Conservation (phyloP, 2,888 invertebrate genomes). For the Phytoseiulus persimilis region DNA sequence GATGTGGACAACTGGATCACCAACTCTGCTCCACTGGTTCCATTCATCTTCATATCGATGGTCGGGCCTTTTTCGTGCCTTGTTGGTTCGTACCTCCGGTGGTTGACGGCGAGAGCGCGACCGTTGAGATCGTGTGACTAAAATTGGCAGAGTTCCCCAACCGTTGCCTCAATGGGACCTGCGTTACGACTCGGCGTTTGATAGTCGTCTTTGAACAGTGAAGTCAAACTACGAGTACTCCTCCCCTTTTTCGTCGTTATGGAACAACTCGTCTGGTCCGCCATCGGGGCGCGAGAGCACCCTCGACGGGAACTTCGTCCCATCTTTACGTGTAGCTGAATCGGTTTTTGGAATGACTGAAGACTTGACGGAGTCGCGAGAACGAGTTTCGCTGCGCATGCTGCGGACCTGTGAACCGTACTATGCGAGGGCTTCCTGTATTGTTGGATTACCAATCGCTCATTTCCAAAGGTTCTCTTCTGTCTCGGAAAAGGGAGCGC, state of each 20-base stretch:
- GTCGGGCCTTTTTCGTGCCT: too few relatives aligned
- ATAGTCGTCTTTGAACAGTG: too few relatives aligned
- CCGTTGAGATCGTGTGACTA: neutral
- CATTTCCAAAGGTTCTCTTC: too few relatives aligned
- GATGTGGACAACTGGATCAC: constrained; percentile 89
- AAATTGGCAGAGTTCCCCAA: neutral
- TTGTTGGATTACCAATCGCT: too few relatives aligned
- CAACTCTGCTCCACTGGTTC: constrained; percentile 72
- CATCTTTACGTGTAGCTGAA: neutral
- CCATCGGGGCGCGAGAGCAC: neutral
- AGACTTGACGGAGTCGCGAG: too few relatives aligned
- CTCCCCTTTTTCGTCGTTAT: too few relatives aligned
- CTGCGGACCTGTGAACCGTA: too few relatives aligned
- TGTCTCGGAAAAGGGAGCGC: too few relatives aligned
- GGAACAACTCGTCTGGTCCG: too few relatives aligned
- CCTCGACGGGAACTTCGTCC: neutral
- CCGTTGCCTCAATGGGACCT: neutral
- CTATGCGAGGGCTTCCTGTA: too few relatives aligned
- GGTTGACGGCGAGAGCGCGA: neutral
- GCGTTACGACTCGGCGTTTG: neutral
- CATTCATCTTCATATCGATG: constrained; percentile 68
- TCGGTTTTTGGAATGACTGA: neutral
- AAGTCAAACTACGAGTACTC: too few relatives aligned
- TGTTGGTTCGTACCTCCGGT: neutral
- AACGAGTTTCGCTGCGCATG: too few relatives aligned